Base-by-base conservation (phyloP, 35 echinoderm and acorn worm genomes). In the Patiria miniata region DNA sequence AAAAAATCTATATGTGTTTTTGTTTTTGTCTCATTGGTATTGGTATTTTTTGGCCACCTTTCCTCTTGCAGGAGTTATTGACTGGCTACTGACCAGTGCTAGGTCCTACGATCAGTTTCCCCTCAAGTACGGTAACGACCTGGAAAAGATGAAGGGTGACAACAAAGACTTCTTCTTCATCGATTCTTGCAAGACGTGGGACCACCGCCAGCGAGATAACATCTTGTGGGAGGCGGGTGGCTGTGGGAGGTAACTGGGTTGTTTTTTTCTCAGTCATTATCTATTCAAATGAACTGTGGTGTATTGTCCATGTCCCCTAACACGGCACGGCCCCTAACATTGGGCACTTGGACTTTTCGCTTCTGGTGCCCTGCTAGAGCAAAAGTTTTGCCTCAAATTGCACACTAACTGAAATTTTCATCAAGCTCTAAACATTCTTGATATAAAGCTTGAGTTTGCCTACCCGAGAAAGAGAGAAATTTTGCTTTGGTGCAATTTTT, bases 91-190 rank as follows among this genome's bases (percentile, higher is more conserved):
- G 14, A 38, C 83, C 15, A 87, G 55, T 39, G 77, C 68, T 7
- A 77, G 95, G 59, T 83, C 61, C 30, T 93, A 93, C 53, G 85
- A 92, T 3, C 79, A 80, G 10, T 52, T 90, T 37, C 73, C 79
- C 17, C 61, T 93, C 39, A 87, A 37, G 39, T 97, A 93, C 77
- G 85, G 61, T 14, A 97, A 93, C 65, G 95, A 97, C 65, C 37
- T 97, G 38, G 87, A 51, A 28, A 97, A 85, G 50, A 10, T 87
- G 23, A 44, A 44, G 26, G 87, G 85, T 28, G 88, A 88, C 4
- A 73, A 7, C 34, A 73, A 30, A 30, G 91, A 93, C 39, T 79
- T 97, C 78, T 90, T 97, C 73, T 93, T 93, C 77, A 97, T 88
- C 1, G 95, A 97, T 78, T 97, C 95, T 52, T 85, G 91, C 28